Evolutionary conservation across 2,888 invertebrate genomes (phyloP).

Genomic region (Athalia rosae): DNA sequence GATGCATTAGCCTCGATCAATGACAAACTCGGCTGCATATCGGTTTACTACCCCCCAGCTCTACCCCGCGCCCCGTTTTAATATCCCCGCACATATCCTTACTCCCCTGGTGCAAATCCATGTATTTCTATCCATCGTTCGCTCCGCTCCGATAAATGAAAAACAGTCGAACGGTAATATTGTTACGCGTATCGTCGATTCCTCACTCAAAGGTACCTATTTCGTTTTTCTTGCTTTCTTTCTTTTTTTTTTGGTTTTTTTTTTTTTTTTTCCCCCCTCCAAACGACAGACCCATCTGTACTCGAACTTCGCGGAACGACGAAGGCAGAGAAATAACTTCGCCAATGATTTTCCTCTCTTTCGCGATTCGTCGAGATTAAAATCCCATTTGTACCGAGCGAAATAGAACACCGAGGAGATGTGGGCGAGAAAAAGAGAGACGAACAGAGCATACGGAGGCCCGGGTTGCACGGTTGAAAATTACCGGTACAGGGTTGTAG

Average conservation of each 20-base stretch:
- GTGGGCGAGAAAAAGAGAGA: too few species aligned
- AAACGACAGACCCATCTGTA: background rate
- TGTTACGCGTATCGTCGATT: background rate
- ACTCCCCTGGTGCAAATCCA: background rate
- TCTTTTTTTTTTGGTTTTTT: too few species aligned
- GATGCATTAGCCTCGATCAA: slow-evolving; percentile 40
- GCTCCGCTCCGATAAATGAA: background rate
- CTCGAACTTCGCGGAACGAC: background rate
- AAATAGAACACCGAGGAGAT: too few species aligned
- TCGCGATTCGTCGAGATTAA: background rate
- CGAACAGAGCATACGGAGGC: too few species aligned
- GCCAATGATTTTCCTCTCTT: background rate
- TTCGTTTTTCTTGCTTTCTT: too few species aligned
- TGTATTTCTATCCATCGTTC: too few species aligned
- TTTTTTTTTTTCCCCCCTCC: too few species aligned
- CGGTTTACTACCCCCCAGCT: slow-evolving; percentile 2
- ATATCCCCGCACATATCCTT: background rate
- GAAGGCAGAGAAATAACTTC: background rate
- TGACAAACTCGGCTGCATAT: slow-evolving; percentile 32
- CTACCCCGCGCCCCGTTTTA: slow-evolving; percentile 25
- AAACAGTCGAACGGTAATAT: background rate
- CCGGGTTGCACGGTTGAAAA: too few species aligned
- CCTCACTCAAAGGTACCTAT: background rate
- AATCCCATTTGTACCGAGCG: background rate
- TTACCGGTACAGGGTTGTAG: background rate